Evolutionary conservation across 2,797 vertebrate species (phyloP), one percentile per base, ranked within the genome.

Genomic region (Eulemur albifrons): DNA sequence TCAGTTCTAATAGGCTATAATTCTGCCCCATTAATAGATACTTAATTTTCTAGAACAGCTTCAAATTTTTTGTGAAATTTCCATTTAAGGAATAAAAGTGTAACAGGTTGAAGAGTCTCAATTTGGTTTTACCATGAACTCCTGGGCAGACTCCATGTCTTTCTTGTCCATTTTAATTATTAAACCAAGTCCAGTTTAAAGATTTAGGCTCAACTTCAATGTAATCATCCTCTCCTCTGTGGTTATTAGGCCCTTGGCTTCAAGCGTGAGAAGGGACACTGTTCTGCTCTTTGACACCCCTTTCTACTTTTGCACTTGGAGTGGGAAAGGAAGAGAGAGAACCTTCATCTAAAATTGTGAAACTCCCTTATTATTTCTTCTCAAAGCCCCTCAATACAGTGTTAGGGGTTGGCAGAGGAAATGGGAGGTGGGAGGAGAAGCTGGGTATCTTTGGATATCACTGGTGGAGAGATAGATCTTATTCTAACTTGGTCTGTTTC

Each of bases 21-120:
- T 2, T 94, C 65, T 88, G 0, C 75, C 73, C 54, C 25, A 52
- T 48, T 84, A 57, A 73, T 27, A 75, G 38, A 15, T 9, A 65
- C 5, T 45, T 32, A 48, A 63, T 59, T 57, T 82, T 48, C 21
- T 32, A 63, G 35, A 40, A 73, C 35, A 79, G 30, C 72, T 88
- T 94, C 43, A 20, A 35, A 52, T 88, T 63, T 81, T 59, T 75
- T 5, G 17, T 17, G 59, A 87, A 91, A 91, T 88, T 86, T 97
- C 32, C 35, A 83, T 43, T 96, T 73, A 91, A 45, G 18, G 18
- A 93, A 77, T 75, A n/a, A 52, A 65, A 72, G 27, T 40, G 2
- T 85, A 88, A 89, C 27, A 57, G 15, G 6, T 81, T 59, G 35
- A 90, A 12, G 38, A 67, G 5, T 73, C 69, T 77, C 45, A 76